Evolutionary conservation across 2,888 invertebrate genomes (phyloP).

Genomic region (Platycnemis pennipes): DNA sequence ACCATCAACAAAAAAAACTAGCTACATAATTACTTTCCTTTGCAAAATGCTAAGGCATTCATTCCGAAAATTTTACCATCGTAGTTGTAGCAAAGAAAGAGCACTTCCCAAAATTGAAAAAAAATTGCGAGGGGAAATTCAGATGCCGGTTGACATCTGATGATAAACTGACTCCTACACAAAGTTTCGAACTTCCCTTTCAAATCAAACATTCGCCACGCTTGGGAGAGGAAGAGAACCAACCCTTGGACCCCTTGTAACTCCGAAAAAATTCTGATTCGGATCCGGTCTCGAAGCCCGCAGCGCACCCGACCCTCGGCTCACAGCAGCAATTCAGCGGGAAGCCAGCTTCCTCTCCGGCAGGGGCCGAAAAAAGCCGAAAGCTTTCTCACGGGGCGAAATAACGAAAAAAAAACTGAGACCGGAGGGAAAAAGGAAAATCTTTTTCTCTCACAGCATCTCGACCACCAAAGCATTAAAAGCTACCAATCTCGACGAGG

Average conservation of each 20-base stretch:
- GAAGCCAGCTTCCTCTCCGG: neutral
- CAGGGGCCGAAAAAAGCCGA: neutral
- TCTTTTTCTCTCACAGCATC: slow-evolving; percentile 4
- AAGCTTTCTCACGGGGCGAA: slow-evolving; percentile 26
- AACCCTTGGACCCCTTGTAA: neutral
- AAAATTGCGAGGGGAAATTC: neutral
- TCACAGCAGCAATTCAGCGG: slow-evolving; percentile 6
- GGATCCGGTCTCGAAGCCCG: neutral
- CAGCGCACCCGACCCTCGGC: neutral
- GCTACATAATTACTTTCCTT: too few relatives aligned
- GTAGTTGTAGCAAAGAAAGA: too few relatives aligned
- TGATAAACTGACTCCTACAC: neutral
- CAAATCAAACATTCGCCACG: neutral
- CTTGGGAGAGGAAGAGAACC: neutral
- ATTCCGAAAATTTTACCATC: too few relatives aligned
- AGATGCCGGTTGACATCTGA: neutral
- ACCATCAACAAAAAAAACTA: too few relatives aligned
- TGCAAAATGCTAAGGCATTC: too few relatives aligned
- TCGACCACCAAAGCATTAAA: slow-evolving; percentile 40
- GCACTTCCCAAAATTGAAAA: too few relatives aligned
- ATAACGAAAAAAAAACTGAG: neutral
- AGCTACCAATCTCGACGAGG: slow-evolving; percentile 18
- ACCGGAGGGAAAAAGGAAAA: neutral
- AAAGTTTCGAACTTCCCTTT: neutral
- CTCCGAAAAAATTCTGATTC: neutral